Conservation (phyloP, 2,888 invertebrate species). For the Amphipyra berbera region DNA sequence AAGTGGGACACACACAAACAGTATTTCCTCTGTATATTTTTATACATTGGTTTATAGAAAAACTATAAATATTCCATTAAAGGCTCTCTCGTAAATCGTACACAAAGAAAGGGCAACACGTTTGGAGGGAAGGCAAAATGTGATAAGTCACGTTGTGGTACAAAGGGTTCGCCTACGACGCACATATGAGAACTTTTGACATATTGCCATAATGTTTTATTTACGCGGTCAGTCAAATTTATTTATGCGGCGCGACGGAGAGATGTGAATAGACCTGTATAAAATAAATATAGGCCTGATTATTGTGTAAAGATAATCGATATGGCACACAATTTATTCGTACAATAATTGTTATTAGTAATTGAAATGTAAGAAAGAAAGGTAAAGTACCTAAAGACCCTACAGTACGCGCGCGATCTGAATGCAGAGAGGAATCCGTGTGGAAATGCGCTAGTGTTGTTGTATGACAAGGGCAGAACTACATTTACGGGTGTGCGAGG, state of each 20-base stretch:
- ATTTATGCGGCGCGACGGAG: slow-evolving; percentile 2
- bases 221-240: slow-evolving; percentile 40
- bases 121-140: slow-evolving; percentile 64
- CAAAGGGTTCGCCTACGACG: slow-evolving; percentile 56
- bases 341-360: too few species aligned
- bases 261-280: slow-evolving; percentile 4
- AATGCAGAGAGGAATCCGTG: too few species aligned
- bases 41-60: slow-evolving; percentile 44
- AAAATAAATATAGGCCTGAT: background rate
- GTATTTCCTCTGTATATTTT: slow-evolving; percentile 25
- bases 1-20: slow-evolving; percentile 8
- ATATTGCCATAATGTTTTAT: slow-evolving; percentile 53
- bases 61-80: slow-evolving; percentile 72
- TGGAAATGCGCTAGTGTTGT: too few species aligned
- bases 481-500: too few species aligned
- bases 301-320: background rate
- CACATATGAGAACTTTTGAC: slow-evolving; percentile 60
- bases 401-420: too few species aligned
- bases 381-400: too few species aligned
- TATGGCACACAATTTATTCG: background rate
- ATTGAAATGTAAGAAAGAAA: too few species aligned
- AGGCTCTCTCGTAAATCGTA: slow-evolving; percentile 69
- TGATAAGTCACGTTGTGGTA: slow-evolving; percentile 74
- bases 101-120: slow-evolving; percentile 70
- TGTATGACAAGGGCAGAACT: too few species aligned